phyloP scores from a whole-genome alignment of 2,888 invertebrate genomes.

The Poecilus cupreus region DNA sequence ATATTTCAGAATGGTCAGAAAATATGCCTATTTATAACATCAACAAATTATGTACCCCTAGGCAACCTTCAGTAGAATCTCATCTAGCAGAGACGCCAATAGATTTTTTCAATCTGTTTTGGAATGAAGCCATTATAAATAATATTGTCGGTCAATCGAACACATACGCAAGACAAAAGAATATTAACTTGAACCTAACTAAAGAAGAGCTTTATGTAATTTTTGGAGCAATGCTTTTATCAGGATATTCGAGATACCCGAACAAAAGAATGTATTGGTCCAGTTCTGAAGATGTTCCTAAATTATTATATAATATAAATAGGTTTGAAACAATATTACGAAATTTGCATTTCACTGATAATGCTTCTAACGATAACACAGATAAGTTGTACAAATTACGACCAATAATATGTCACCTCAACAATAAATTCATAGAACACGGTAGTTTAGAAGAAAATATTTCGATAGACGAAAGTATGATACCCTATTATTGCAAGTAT shows the following conservation, averaged over 20 bases:
- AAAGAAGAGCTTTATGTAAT: conserved; percentile 56
- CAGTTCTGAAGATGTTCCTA: conserved; percentile 55
- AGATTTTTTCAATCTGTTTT: conserved; percentile 58
- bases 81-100: too few species aligned
- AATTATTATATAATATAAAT: conserved; percentile 57
- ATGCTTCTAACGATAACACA: conserved; percentile 59
- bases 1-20: too few species aligned
- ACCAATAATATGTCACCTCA: conserved; percentile 50
- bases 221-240: conserved; percentile 59
- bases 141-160: conserved; percentile 53
- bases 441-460: conserved; percentile 59
- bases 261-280: conserved; percentile 61
- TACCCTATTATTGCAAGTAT: conserved; percentile 63
- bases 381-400: conserved; percentile 56
- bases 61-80: too few species aligned
- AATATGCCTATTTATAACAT: too few species aligned
- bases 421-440: conserved; percentile 50
- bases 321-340: neutral
- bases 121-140: conserved; percentile 42
- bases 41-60: too few species aligned
- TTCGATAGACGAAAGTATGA: conserved; percentile 63
- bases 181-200: conserved; percentile 54
- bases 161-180: conserved; percentile 59
- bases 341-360: conserved; percentile 57
- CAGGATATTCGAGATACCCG: conserved; percentile 61